These are phyloP conservation scores for Hycleus phaleratus DNA, from an alignment of 1,140 invertebrate genomes.

Conservation along the genomic window DNA sequence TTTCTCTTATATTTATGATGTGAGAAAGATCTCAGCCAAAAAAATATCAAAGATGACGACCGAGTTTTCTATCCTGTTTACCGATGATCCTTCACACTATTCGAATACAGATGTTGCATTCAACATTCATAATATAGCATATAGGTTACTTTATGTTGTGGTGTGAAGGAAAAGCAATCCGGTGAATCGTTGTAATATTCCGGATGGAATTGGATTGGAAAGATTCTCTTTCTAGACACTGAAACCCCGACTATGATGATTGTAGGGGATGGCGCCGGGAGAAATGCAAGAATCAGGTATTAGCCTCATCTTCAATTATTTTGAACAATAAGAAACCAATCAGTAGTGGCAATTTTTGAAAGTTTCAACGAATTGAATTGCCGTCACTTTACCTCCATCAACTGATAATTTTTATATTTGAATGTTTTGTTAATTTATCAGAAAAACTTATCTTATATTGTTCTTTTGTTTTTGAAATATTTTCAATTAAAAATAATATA, in stretches of 20 bases:
- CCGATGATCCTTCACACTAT: slow-evolving; percentile 5
- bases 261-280: slow-evolving; percentile 1
- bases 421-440: no score
- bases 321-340: no score
- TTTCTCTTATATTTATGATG: slow-evolving; percentile 23
- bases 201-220: slow-evolving; percentile 35
- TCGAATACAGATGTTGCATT: slow-evolving; percentile 30
- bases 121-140: slow-evolving; percentile 27
- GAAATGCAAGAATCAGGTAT: slow-evolving; percentile 31
- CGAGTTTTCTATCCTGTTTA: slow-evolving; percentile 10
- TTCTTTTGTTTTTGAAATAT: not conserved
- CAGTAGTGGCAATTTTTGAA: no score
- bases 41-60: no score
- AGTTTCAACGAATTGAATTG: no score
- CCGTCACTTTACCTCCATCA: no score
- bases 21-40: slow-evolving; percentile 9
- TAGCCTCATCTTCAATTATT: not conserved
- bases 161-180: slow-evolving; percentile 31
- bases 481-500: not conserved
- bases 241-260: no score
- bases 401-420: no score
- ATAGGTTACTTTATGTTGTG: slow-evolving; percentile 29
- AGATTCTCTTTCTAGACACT: slow-evolving; percentile 13
- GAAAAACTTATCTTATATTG: not conserved
- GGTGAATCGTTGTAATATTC: slow-evolving; percentile 37